Percentiles rank a stretch among this genome's conserved stretches.
Evolutionary conservation across 2,888 invertebrate genomes (phyloP).

Genomic region (Catocala fraxini): DNA sequence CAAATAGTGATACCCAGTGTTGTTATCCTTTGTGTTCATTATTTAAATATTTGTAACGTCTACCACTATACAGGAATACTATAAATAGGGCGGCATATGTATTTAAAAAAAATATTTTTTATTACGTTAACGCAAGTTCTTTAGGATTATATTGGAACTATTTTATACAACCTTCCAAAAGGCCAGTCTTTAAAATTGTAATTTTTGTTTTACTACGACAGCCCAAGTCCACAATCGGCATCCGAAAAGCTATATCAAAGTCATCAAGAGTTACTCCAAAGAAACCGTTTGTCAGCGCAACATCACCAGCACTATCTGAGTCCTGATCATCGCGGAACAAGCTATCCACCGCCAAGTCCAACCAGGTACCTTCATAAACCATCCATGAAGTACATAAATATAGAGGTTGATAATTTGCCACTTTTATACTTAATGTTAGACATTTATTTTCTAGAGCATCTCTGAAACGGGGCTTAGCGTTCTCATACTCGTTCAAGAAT

Average conservation of each 20-base stretch:
- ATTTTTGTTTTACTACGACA: conserved; percentile 30
- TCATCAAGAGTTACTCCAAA: conserved; percentile 73
- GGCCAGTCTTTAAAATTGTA: neutral
- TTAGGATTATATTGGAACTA: no score
- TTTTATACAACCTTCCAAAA: no score
- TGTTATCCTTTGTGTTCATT: no score
- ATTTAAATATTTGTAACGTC: no score
- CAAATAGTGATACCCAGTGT: no score
- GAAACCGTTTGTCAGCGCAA: conserved; percentile 66
- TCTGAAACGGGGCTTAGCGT: conserved; percentile 89
- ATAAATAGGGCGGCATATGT: no score
- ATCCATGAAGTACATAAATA: neutral
- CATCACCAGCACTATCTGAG: conserved; percentile 66
- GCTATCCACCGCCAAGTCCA: conserved; percentile 94
- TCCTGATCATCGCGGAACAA: conserved; percentile 90
- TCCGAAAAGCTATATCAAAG: conserved; percentile 75
- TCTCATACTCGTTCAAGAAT: conserved; percentile 92
- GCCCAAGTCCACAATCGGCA: conserved; percentile 62
- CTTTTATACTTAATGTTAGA: neutral
- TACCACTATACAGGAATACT: no score
- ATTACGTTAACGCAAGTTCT: no score
- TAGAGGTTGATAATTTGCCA: no score
- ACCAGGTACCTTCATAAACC: conserved; percentile 68
- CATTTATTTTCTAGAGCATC: conserved; percentile 83
- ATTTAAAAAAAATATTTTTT: no score